phyloP scores from a whole-genome alignment of 2,797 vertebrate species.

The Nannoperca australis region DNA sequence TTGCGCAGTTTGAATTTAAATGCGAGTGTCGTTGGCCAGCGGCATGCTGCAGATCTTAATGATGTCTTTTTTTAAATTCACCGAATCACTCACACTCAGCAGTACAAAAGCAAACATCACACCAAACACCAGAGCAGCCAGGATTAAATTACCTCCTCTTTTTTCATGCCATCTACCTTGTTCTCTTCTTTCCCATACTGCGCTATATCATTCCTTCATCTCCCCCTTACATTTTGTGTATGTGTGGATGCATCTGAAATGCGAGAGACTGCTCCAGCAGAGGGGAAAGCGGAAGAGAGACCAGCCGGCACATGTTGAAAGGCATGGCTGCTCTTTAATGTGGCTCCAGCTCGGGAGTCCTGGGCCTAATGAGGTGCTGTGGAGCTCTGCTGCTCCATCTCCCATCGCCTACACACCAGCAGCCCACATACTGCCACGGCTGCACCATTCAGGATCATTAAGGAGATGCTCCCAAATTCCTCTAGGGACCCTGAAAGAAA shows the following conservation, averaged over 20 bases:
- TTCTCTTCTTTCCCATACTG: conserved; percentile 10
- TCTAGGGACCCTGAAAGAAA: conserved; percentile 58
- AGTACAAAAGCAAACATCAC: background rate
- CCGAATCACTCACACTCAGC: background rate
- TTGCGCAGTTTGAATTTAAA: background rate
- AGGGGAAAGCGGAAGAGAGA: conserved; percentile 71
- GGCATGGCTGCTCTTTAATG: conserved; percentile 90
- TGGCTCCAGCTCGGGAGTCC: conserved; percentile 90
- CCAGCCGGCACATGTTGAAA: conserved; percentile 92
- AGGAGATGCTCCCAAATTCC: conserved; percentile 77
- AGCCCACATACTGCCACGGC: conserved; percentile 70
- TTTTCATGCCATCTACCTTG: background rate
- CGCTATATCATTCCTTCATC: conserved; percentile 18
- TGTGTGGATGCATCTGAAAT: conserved; percentile 65
- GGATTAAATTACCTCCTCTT: background rate
- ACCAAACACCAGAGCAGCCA: conserved; percentile 11
- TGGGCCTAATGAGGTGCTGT: conserved; percentile 90
- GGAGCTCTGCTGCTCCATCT: conserved; percentile 71
- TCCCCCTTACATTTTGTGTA: conserved; percentile 47
- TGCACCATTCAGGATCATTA: conserved; percentile 77
- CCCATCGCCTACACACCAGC: conserved; percentile 71
- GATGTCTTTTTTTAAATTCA: background rate
- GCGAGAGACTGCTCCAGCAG: conserved; percentile 61
- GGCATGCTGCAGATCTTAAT: background rate
- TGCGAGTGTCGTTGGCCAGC: background rate